These are phyloP conservation scores for Perca fluviatilis DNA, from an alignment of 2,113 vertebrate genomes.

Conservation along the genomic window DNA sequence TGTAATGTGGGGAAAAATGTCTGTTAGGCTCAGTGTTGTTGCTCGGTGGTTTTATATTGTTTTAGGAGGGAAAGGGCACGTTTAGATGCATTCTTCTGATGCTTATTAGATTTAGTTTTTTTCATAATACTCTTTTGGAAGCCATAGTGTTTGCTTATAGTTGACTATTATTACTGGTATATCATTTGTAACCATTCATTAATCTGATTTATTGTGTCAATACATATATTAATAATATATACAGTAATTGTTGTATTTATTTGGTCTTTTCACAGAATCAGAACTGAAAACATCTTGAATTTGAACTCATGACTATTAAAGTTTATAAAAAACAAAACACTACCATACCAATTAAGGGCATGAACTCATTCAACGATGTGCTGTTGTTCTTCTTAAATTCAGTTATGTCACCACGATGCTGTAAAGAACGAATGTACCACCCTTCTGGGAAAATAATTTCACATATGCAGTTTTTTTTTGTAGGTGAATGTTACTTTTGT, in stretches of 20 bases:
- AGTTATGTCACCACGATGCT: conserved; percentile 25
- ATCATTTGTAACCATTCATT: neutral
- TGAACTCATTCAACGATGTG: conserved; percentile 13
- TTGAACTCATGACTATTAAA: neutral
- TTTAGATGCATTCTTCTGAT: neutral
- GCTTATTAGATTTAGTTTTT: neutral
- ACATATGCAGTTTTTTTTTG: conserved; percentile 10
- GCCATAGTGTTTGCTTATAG: neutral
- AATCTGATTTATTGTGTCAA: neutral
- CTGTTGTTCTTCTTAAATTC: conserved; percentile 17
- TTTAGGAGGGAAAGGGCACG: neutral
- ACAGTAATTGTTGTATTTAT: neutral
- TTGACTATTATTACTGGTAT: neutral
- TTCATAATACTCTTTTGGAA: conserved; percentile 12
- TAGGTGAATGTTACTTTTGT: conserved; percentile 32
- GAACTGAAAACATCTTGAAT: neutral
- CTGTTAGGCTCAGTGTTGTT: neutral
- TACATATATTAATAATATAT: neutral
- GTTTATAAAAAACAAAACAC: neutral
- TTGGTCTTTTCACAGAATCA: neutral
- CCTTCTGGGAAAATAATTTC: conserved; percentile 4
- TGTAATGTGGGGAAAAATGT: neutral
- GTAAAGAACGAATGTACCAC: neutral
- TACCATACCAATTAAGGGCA: conserved; percentile 3
- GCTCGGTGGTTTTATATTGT: neutral